Percentiles rank a stretch among this genome's conserved stretches.
phyloP scores from a whole-genome alignment of 2,113 vertebrate genomes.

The Phyllostomus discolor region DNA sequence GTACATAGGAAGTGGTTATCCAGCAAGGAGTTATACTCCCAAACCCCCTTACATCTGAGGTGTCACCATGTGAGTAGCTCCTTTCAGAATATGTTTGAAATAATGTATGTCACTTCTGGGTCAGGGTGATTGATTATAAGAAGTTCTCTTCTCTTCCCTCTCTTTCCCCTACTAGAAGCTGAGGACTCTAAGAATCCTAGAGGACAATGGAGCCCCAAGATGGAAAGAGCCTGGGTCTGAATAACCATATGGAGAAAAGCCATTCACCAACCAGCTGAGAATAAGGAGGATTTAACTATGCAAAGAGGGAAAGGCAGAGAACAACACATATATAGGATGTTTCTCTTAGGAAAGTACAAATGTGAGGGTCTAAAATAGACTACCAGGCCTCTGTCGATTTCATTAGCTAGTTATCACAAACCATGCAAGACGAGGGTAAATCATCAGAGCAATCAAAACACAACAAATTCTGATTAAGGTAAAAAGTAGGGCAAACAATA shows the following conservation, averaged over 20 bases:
- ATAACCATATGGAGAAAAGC: neutral
- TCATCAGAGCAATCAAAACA: neutral
- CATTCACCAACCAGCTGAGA: neutral
- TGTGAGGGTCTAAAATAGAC: neutral
- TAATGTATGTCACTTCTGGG: neutral
- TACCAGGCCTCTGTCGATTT: neutral
- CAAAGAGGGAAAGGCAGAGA: neutral
- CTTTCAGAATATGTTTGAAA: neutral
- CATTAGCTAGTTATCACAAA: neutral
- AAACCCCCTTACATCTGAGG: neutral
- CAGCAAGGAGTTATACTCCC: neutral
- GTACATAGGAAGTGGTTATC: neutral
- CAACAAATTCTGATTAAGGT: neutral
- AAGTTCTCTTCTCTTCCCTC: neutral
- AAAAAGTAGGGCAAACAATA: neutral
- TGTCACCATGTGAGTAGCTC: neutral
- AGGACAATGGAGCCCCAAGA: neutral
- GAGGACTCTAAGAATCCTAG: neutral
- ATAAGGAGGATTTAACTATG: neutral
- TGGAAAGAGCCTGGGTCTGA: neutral
- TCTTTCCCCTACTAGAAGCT: neutral
- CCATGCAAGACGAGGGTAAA: neutral
- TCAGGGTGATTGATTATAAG: neutral
- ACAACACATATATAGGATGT: neutral
- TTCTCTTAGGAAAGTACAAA: neutral